phyloP scores from a whole-genome alignment of 2,888 invertebrate genomes.

The Dermolepida albohirtum region DNA sequence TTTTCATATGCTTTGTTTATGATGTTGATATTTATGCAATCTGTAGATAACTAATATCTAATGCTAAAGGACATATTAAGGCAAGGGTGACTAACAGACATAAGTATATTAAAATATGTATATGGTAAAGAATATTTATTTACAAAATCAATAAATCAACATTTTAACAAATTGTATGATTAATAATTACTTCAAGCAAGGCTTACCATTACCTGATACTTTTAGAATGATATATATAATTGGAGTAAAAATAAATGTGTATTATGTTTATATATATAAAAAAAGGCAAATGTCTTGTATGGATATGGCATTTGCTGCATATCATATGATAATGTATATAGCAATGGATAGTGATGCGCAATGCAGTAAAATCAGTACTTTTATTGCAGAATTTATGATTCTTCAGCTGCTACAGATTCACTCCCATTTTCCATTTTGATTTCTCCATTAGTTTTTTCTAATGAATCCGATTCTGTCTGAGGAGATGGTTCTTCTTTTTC shows the following conservation, averaged over 20 bases:
- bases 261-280: constrained; percentile 25
- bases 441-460: constrained; percentile 24
- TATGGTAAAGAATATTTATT: constrained; percentile 41
- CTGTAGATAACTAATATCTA: too few species aligned
- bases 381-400: constrained; percentile 27
- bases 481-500: constrained; percentile 17
- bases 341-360: constrained; percentile 31
- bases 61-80: background rate
- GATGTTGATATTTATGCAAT: background rate
- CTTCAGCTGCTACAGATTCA: constrained; percentile 13
- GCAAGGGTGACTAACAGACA: constrained; percentile 22
- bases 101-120: constrained; percentile 45
- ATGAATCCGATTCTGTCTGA: constrained; percentile 26
- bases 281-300: constrained; percentile 18
- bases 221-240: constrained; percentile 19
- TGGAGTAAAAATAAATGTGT: constrained; percentile 26
- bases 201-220: constrained; percentile 23
- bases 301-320: constrained; percentile 14
- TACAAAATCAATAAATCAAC: constrained; percentile 42
- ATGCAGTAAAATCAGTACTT: constrained; percentile 35
- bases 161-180: constrained; percentile 36
- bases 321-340: constrained; percentile 20
- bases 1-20: background rate
- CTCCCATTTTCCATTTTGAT: constrained; percentile 29
- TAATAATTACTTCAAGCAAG: constrained; percentile 28